phyloP scores from a whole-genome alignment of 1,140 invertebrate genomes.

The Eumeta japonica region DNA sequence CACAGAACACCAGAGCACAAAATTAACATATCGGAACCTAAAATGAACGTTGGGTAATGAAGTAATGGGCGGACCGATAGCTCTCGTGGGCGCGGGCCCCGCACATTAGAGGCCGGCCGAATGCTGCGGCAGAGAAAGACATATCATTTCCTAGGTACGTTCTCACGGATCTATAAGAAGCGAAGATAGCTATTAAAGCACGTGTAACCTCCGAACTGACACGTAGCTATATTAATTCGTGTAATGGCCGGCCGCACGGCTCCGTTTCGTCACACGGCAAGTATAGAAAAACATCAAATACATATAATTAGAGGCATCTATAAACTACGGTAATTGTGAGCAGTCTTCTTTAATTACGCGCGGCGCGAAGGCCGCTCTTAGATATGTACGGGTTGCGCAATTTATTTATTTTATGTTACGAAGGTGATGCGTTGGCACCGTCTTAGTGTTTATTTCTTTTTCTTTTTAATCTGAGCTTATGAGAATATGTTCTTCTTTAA shows the following conservation, averaged over 20 bases:
- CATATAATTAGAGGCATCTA: slow-evolving; percentile 52
- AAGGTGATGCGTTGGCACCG: too few species aligned
- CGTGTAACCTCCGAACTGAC: slow-evolving; percentile 42
- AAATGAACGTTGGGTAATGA: too few species aligned
- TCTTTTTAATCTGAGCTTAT: too few species aligned
- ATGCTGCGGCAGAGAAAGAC: too few species aligned
- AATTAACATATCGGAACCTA: too few species aligned
- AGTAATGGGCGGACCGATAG: too few species aligned
- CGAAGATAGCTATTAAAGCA: slow-evolving; percentile 26
- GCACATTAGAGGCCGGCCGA: too few species aligned
- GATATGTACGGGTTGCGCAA: not conserved
- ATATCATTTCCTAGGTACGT: slow-evolving; percentile 37
- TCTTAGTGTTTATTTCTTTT: too few species aligned
- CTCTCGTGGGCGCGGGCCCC: too few species aligned
- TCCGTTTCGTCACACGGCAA: slow-evolving; percentile 48
- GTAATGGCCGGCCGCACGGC: slow-evolving; percentile 47
- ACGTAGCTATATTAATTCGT: slow-evolving; percentile 55
- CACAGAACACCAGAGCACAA: too few species aligned
- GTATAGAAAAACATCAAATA: slow-evolving; percentile 55
- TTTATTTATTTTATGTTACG: slow-evolving; percentile 1
- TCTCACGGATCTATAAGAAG: slow-evolving; percentile 53
- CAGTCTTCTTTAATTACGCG: slow-evolving; percentile 51
- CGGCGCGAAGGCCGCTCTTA: not conserved
- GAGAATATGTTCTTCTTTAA: too few species aligned
- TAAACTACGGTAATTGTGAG: slow-evolving; percentile 51